phyloP scores from a whole-genome alignment of 2,113 vertebrate species.

The Scopus umbretta region DNA sequence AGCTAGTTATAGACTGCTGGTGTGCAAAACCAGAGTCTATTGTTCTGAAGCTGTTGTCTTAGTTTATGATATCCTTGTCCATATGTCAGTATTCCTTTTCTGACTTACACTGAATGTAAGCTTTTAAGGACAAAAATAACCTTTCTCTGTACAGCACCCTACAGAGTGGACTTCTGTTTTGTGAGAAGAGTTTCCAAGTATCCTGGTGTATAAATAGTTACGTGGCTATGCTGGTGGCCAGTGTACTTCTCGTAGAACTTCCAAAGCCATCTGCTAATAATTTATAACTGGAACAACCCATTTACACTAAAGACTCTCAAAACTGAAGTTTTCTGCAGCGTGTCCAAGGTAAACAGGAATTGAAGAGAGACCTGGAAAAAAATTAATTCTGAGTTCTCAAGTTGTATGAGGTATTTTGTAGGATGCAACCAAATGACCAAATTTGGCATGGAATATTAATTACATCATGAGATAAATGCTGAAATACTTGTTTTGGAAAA shows the following conservation, averaged over 20 bases:
- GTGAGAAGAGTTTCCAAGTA: not conserved
- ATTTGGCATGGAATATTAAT: not conserved
- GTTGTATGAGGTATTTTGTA: not conserved
- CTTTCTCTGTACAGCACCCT: not conserved
- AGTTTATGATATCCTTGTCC: not conserved
- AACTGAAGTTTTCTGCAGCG: not conserved
- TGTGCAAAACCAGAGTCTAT: not conserved
- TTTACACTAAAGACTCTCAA: not conserved
- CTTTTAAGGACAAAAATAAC: not conserved
- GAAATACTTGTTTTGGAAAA: not conserved
- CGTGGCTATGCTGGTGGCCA: not conserved
- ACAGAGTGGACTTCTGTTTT: constrained; percentile 16
- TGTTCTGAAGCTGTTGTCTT: not conserved
- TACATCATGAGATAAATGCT: not conserved
- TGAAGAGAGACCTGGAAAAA: not conserved
- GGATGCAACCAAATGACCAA: not conserved
- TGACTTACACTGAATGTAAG: not conserved
- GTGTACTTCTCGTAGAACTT: not conserved
- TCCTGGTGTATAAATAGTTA: not conserved
- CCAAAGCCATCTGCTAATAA: not conserved
- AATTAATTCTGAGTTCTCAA: not conserved
- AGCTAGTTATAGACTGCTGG: not conserved
- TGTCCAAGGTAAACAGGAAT: not conserved
- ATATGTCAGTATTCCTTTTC: not conserved
- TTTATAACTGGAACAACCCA: not conserved